Percentiles rank a stretch among this genome's conserved stretches.
These are phyloP conservation scores for Enteromius paludinosus DNA, from an alignment of 2,797 vertebrate species.

Conservation along the genomic window DNA sequence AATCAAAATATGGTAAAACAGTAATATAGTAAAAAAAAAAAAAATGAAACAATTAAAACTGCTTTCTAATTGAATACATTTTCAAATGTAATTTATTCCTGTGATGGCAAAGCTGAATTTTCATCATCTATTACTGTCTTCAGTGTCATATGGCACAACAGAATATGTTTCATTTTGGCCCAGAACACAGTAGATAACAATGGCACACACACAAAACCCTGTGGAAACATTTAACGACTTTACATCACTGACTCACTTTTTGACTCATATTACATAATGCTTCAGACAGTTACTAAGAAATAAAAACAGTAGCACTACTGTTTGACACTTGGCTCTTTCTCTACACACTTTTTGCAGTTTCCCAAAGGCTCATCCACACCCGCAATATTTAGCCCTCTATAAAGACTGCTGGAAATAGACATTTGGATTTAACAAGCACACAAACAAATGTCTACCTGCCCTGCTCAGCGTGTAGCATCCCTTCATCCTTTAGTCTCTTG, in stretches of 20 bases:
- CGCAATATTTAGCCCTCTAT: neutral
- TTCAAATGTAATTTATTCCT: neutral
- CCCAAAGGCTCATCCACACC: neutral
- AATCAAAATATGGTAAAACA: neutral
- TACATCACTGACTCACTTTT: neutral
- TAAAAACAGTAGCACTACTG: neutral
- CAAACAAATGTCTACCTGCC: slow-evolving; percentile 79
- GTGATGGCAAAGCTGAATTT: neutral
- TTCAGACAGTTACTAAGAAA: neutral
- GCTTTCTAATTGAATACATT: neutral
- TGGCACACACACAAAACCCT: neutral
- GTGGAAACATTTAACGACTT: neutral
- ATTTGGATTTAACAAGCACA: neutral
- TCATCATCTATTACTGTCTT: neutral
- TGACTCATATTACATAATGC: neutral
- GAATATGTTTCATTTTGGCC: neutral
- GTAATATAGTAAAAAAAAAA: neutral
- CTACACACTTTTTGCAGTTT: neutral
- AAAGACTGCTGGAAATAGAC: neutral
- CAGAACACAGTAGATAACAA: neutral
- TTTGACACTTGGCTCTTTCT: neutral
- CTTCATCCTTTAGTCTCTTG: slow-evolving; percentile 88
- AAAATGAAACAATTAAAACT: neutral
- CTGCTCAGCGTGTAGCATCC: slow-evolving; percentile 83
- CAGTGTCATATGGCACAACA: neutral